These are phyloP conservation scores for Tychaedon coryphoeus DNA, from an alignment of 2,113 vertebrate species.

Conservation along the genomic window DNA sequence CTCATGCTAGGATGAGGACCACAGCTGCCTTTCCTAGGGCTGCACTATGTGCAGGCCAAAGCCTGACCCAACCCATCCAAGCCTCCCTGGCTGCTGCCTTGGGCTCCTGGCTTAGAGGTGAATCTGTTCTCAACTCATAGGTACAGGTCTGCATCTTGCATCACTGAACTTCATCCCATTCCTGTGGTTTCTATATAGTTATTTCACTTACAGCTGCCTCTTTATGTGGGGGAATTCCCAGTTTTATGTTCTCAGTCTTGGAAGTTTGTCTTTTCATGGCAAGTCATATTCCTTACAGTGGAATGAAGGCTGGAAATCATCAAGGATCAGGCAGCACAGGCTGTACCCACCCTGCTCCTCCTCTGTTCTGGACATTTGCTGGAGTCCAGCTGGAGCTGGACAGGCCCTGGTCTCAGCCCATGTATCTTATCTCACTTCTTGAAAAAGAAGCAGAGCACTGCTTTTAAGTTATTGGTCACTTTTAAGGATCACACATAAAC, in stretches of 20 bases:
- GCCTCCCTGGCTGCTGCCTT: neutral
- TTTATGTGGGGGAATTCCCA: neutral
- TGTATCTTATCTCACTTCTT: neutral
- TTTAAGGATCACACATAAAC: neutral
- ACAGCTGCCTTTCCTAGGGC: neutral
- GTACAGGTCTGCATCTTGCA: neutral
- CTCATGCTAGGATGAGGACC: neutral
- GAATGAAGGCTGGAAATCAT: neutral
- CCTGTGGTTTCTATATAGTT: neutral
- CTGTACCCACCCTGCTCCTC: neutral
- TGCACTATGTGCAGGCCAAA: rapidly evolving
- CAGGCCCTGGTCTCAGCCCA: neutral
- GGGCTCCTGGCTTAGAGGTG: neutral
- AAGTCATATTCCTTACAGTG: too few species aligned
- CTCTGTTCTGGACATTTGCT: neutral
- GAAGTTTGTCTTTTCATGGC: rapidly evolving
- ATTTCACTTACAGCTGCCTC: neutral
- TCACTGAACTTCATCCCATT: neutral
- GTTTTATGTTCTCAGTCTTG: neutral
- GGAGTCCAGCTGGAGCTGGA: neutral
- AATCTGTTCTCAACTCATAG: neutral
- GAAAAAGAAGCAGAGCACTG: neutral
- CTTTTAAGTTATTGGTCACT: neutral
- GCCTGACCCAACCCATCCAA: neutral
- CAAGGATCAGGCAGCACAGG: neutral